These are phyloP conservation scores for Neoarius graeffei DNA, from an alignment of 2,113 vertebrate species.

Conservation along the genomic window DNA sequence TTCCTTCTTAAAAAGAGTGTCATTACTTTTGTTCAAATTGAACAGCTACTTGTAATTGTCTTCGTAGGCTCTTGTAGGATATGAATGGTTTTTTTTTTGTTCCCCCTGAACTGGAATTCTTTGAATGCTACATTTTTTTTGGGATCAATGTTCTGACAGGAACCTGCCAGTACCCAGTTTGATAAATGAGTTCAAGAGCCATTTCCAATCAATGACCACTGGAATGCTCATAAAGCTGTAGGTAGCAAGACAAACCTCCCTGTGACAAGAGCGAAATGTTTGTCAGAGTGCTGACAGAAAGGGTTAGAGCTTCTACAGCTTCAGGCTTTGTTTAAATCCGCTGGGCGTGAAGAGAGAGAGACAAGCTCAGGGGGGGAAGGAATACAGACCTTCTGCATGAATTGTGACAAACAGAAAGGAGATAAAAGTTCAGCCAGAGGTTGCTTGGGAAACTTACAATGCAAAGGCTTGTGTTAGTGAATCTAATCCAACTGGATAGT, in stretches of 20 bases:
- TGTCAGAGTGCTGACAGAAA: constrained; percentile 27
- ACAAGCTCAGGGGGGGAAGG: not conserved
- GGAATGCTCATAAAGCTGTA: not conserved
- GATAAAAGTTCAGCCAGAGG: not conserved
- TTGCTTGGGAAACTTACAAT: not conserved
- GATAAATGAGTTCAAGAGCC: not conserved
- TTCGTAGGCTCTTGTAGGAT: too few relatives aligned
- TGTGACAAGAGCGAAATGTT: constrained; percentile 1
- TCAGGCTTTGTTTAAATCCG: constrained; percentile 25
- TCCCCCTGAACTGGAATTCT: not conserved
- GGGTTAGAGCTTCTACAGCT: not conserved
- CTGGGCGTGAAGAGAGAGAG: constrained; percentile 1
- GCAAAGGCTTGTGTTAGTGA: not conserved
- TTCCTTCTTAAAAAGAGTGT: not conserved
- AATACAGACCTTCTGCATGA: constrained; percentile 13
- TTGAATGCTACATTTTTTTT: not conserved
- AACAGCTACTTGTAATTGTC: not conserved
- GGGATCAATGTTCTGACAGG: too few relatives aligned
- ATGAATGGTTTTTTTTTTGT: not conserved
- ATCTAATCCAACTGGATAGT: too few relatives aligned
- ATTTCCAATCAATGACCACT: not conserved
- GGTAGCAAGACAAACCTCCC: not conserved
- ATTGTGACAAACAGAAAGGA: not conserved
- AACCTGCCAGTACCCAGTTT: not conserved
- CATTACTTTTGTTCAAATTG: not conserved